Base-by-base conservation (phyloP, 30 jellyfish, hydroid and myxozoan genomes). In the Chrysaora quinquecirrha region DNA sequence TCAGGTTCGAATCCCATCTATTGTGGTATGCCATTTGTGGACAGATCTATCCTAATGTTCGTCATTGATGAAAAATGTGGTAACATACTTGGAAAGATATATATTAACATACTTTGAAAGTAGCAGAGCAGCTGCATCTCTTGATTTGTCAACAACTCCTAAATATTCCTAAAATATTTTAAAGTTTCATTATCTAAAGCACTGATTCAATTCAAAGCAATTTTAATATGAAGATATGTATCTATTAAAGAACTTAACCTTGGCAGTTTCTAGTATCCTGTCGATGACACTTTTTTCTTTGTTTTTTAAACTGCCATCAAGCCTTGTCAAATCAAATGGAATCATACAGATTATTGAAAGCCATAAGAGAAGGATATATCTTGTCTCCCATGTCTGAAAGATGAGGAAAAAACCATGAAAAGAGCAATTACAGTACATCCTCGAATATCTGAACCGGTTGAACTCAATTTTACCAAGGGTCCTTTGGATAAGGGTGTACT, bases 351-450 rank as follows among this genome's bases (percentile, higher is more conserved):
- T 82, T 34, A 93, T 74, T 9, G 98, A 93, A 12, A 93, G 93
- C 98, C 98, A 93, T 21, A 93, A 84, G 4, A 93, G 85, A 48
- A 93, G 63, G 46, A 82, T 56, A 52, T 93, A 93, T 21, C 96
- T 82, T 54, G 98, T 93, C 58, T 86, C 97, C 97, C 97, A 93
- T 32, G 93, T 79, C 98, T 93, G 65, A 50, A 33, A 75, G 43
- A 54, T 19, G 34, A 27, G 38, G 20, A 63, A 34, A 14, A 33
- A 60, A 60, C 10, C 72, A 25, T 6, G 72, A n/a, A n/a, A n/a
- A n/a, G n/a, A n/a, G n/a, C n/a, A n/a, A n/a, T n/a, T n/a, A n/a
- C n/a, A n/a, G n/a, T n/a, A n/a, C n/a, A n/a, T n/a, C n/a, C n/a
- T n/a, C n/a, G n/a, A n/a, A n/a, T n/a, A n/a, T n/a, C n/a, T n/a